Percentiles rank a stretch among this genome's conserved stretches.
phyloP scores from a whole-genome alignment of 1,140 invertebrate genomes.

The Platyscapa corneri region DNA sequence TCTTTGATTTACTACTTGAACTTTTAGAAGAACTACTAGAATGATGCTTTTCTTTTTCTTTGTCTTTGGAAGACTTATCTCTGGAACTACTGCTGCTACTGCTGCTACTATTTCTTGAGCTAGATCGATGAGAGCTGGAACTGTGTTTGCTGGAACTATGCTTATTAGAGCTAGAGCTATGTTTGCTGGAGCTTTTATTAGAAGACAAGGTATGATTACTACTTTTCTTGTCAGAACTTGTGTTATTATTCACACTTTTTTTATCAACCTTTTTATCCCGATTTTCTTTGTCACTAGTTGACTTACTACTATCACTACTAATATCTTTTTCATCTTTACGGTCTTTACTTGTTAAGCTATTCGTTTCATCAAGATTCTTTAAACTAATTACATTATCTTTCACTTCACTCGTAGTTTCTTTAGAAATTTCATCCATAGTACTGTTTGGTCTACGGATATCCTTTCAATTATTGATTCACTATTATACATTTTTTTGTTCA shows the following conservation, averaged over 20 bases:
- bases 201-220: slow-evolving; percentile 75
- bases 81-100: slow-evolving; percentile 61
- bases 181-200: slow-evolving; percentile 75
- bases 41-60: slow-evolving; percentile 71
- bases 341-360: slow-evolving; percentile 67
- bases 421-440: slow-evolving; percentile 49
- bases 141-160: slow-evolving; percentile 63
- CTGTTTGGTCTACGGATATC: slow-evolving; percentile 56
- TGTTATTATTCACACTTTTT: slow-evolving; percentile 60
- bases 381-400: slow-evolving; percentile 54
- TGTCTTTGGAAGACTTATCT: slow-evolving; percentile 69
- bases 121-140: slow-evolving; percentile 70
- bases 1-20: slow-evolving; percentile 62
- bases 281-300: slow-evolving; percentile 70
- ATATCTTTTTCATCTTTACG: slow-evolving; percentile 59
- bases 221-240: slow-evolving; percentile 70
- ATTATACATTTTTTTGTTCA: slow-evolving; percentile 46
- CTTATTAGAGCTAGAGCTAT: slow-evolving; percentile 68
- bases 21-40: slow-evolving; percentile 66
- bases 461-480: slow-evolving; percentile 57
- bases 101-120: slow-evolving; percentile 63
- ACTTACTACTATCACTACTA: slow-evolving; percentile 63
- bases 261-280: slow-evolving; percentile 69
- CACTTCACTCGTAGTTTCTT: slow-evolving; percentile 57
- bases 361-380: slow-evolving; percentile 59